A percentile compares a stretch with the other conserved stretches of the same genome.
phyloP scores from a whole-genome alignment of 2,113 vertebrate species.

The Stomatorhinus ivindoensis region DNA sequence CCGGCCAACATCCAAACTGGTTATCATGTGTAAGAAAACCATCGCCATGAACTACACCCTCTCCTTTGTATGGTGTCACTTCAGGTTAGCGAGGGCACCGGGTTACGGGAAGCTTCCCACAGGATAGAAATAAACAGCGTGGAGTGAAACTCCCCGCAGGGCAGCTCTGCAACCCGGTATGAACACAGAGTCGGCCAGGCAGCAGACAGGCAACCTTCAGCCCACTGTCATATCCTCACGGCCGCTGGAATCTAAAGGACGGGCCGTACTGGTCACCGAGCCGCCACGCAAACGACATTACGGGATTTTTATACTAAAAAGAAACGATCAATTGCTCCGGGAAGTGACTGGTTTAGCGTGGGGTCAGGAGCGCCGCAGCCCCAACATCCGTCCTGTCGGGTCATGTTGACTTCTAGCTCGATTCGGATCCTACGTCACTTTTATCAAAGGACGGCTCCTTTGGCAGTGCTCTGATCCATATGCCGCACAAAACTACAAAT shows the following conservation, averaged over 20 bases:
- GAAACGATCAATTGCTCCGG: not conserved
- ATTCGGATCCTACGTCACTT: not conserved
- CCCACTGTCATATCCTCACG: not conserved
- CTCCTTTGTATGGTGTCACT: not conserved
- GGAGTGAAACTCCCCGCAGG: not conserved
- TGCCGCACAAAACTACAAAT: not conserved
- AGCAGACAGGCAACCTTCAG: not conserved
- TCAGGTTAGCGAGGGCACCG: not conserved
- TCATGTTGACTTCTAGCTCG: not conserved
- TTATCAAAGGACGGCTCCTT: not conserved
- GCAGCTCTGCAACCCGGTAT: not conserved
- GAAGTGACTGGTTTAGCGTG: not conserved
- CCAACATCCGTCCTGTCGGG: not conserved
- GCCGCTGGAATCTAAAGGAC: not conserved
- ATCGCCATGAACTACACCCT: not conserved
- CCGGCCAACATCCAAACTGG: not conserved
- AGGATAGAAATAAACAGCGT: not conserved
- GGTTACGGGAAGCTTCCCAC: constrained; percentile 9
- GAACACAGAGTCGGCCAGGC: not conserved
- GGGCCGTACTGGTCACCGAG: not conserved
- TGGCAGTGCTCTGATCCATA: not conserved
- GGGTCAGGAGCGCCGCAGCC: not conserved
- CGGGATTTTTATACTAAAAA: not conserved
- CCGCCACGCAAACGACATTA: not conserved
- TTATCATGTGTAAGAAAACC: not conserved